Evolutionary conservation across 2,113 vertebrate genomes (phyloP).

Genomic region (Chrysemys picta): DNA sequence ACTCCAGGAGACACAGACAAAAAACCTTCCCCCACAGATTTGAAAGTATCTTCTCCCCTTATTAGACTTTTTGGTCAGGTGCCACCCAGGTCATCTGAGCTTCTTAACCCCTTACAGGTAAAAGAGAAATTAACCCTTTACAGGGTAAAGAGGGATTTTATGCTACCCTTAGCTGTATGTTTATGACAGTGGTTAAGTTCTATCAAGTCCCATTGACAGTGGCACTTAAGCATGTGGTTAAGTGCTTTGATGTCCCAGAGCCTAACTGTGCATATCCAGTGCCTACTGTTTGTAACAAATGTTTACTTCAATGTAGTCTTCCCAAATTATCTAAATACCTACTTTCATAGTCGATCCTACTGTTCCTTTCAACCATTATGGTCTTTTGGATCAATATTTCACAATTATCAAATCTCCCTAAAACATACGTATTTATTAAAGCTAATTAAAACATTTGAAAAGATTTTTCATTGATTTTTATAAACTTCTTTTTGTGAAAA

Average conservation of each 20-base stretch:
- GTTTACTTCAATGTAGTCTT: not conserved
- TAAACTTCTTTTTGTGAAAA: slow-evolving; percentile 1
- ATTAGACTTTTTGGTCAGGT: too few species aligned
- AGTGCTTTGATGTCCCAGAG: not conserved
- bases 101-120: too few species aligned
- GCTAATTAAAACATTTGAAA: not conserved
- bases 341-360: slow-evolving; percentile 41
- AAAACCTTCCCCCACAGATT: too few species aligned
- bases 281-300: not conserved
- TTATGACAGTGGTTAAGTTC: not conserved
- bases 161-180: too few species aligned
- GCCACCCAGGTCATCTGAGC: too few species aligned
- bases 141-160: too few species aligned
- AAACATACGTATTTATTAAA: not conserved
- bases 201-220: not conserved
- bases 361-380: slow-evolving; percentile 57
- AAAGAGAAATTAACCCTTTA: too few species aligned
- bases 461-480: not conserved
- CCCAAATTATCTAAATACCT: slow-evolving; percentile 49
- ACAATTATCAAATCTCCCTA: slow-evolving; percentile 41
- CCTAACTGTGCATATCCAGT: not conserved
- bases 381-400: slow-evolving; percentile 61
- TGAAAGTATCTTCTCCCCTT: too few species aligned
- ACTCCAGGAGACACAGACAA: too few species aligned
- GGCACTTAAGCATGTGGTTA: not conserved